Evolutionary conservation across 2,888 invertebrate genomes (phyloP), one percentile per base, ranked within the genome.

Genomic region (Caenorhabditis doughertyi): DNA sequence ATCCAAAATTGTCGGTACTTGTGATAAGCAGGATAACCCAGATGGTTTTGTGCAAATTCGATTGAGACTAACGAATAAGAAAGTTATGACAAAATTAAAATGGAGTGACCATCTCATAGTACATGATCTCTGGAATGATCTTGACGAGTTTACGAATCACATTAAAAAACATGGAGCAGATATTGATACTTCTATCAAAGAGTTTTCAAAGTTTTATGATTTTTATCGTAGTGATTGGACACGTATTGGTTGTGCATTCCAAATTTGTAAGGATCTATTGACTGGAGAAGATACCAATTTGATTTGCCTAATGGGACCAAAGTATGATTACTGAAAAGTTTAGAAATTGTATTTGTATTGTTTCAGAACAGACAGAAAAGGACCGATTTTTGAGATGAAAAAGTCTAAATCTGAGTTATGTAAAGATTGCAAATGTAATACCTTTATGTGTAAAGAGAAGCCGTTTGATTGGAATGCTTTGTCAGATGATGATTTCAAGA

Each of bases 251-350:
- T 70, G 70, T 23, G 70, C 32, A 16, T 70, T 70, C 47, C 27
- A 70, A 32, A 39, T 44, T 13, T 70, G 70, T 21, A 44, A 56
- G 8, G 56, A 58, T 32, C 9, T 25, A 27, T 27, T 68, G 25
- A 70, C 70, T 29, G 56, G 56, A 29, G 70, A 70, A 16, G 56
- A 56, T 16, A 70, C 44, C n/a, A 70, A 70, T 56, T 56, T 70
- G 0, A n/a, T 56, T 7, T 70, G 70, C 23, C 21, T 56, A 29
- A 5, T 70, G 16, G 70, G 70, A 7, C 70, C 70, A n/a, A 70
- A 58, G 70, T 47, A 32, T 16, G 32, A 16, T 16, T 23, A 42
- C 0, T 9, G 4, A 13, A 21, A 16, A 44, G 18, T 16, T n/a
- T 7, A 16, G 18, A 32, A n/a, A 55, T 2, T n/a, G 8, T 7